Evolutionary conservation across 2,113 vertebrate species (phyloP).

Genomic region (Procapra przewalskii): DNA sequence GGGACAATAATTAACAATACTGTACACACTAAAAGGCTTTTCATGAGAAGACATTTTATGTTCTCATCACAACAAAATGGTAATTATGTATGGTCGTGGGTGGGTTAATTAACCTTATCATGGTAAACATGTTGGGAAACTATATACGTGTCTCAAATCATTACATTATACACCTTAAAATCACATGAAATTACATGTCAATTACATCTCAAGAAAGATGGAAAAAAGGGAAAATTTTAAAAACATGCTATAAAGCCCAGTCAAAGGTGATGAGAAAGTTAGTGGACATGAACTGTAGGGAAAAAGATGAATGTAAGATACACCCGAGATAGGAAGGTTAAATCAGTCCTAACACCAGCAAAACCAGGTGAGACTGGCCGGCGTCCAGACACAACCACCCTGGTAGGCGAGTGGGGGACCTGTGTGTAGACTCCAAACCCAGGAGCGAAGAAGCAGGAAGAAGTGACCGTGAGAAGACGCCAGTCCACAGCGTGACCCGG

Average conservation of each 20-base stretch:
- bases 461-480: neutral
- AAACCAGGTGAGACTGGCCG: neutral
- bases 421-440: neutral
- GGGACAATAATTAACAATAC: neutral
- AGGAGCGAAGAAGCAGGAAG: neutral
- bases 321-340: neutral
- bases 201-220: neutral
- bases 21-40: neutral
- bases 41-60: neutral
- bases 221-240: neutral
- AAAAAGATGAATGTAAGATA: neutral
- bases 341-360: neutral
- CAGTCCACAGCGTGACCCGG: neutral
- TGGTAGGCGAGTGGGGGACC: neutral
- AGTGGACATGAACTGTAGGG: neutral
- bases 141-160: neutral
- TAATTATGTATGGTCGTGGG: neutral
- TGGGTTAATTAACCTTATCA: neutral
- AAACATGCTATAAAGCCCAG: neutral
- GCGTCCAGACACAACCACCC: neutral
- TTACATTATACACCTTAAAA: neutral
- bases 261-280: constrained; percentile 5
- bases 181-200: neutral
- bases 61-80: neutral
- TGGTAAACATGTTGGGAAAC: neutral